Percentiles rank a stretch among this genome's conserved stretches.
phyloP scores from a whole-genome alignment of 2,797 vertebrate species.

The Hydrophis major region DNA sequence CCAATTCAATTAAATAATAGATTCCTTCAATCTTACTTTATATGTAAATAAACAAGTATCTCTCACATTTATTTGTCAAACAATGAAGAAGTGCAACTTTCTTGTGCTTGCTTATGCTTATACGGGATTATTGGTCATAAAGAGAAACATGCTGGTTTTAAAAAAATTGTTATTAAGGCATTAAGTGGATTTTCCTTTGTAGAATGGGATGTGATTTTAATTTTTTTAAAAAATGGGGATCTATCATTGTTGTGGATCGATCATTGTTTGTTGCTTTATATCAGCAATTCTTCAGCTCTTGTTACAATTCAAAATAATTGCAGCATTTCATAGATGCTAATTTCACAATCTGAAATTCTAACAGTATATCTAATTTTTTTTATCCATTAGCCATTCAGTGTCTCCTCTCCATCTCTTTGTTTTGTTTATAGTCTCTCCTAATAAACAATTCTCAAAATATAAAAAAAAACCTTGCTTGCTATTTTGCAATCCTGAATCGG shows the following conservation, averaged over 20 bases:
- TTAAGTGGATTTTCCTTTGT: neutral
- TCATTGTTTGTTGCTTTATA: neutral
- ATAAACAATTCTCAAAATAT: neutral
- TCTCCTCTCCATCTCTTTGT: neutral
- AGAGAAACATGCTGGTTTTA: neutral
- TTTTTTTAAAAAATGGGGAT: neutral
- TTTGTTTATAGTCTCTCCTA: neutral
- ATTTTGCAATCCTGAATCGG: neutral
- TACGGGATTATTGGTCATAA: neutral
- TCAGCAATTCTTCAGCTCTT: neutral
- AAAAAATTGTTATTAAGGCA: neutral
- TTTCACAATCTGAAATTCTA: neutral
- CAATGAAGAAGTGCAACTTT: neutral
- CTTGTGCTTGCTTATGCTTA: neutral
- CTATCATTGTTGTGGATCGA: neutral
- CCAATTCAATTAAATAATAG: neutral
- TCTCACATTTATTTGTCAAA: neutral
- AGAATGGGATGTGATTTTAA: neutral
- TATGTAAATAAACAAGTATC: neutral
- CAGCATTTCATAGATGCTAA: neutral
- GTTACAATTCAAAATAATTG: neutral
- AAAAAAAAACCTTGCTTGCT: neutral
- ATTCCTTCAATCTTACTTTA: neutral
- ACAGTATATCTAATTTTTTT: neutral
- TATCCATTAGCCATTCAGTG: neutral